Conservation (phyloP, 2,113 vertebrate genomes). For the Pantherophis guttatus region DNA sequence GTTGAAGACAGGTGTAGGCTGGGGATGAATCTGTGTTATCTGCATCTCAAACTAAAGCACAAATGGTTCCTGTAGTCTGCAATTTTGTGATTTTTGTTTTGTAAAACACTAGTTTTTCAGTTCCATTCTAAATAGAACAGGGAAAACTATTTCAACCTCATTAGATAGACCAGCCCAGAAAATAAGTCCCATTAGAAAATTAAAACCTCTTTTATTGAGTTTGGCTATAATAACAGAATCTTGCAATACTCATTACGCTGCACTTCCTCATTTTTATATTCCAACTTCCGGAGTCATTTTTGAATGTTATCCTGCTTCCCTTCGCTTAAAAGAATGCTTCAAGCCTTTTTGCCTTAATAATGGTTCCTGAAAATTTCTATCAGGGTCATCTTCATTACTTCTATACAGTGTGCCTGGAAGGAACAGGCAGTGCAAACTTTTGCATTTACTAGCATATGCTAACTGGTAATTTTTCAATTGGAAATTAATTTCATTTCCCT, state of each 20-base stretch:
- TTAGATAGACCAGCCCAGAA: not conserved
- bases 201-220: not conserved
- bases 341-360: not conserved
- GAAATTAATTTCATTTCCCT: not conserved
- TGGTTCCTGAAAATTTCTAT: not conserved
- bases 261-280: not conserved
- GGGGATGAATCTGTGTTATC: no score
- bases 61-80: no score
- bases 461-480: not conserved
- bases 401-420: not conserved
- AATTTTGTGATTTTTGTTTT: not conserved
- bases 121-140: not conserved
- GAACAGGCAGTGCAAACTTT: not conserved
- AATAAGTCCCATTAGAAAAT: not conserved
- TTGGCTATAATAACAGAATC: not conserved
- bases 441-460: not conserved
- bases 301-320: not conserved
- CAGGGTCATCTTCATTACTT: not conserved
- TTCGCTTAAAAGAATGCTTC: not conserved
- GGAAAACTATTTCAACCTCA: not conserved
- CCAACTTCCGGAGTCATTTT: not conserved
- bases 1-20: no score
- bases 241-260: not conserved
- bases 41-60: no score
- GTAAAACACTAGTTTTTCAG: not conserved